Evolutionary conservation across 2,797 vertebrate species (phyloP), one percentile per base, ranked within the genome.

Genomic region (Peromyscus nudipes): DNA sequence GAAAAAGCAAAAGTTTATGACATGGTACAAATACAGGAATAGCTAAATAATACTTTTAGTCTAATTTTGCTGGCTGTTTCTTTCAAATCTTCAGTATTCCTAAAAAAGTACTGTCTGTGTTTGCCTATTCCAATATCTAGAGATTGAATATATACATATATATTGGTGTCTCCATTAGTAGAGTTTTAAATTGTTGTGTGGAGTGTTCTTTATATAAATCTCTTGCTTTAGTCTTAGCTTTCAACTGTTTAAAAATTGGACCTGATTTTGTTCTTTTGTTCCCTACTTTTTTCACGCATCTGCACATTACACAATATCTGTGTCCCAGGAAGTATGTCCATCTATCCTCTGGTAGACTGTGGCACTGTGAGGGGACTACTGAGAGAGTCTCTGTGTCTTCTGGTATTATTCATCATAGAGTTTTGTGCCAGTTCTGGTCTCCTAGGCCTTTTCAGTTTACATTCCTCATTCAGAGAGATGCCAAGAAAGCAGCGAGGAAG

Each of bases 391-490:
- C 92, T 87, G 69, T 96, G 97, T 98, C 98, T 98, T 97, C 98
- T 98, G 97, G 89, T 96, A 96, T 98, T 98, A 98, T 98, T 98
- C 98, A 97, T 92, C 95, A 84, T 92, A 31, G 96, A 97, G 88
- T 91, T 92, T 90, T 97, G 93, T 97, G 98, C 98, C 98, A 98
- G 84, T 12, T 19, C 89, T 96, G 95, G 96, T 98, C 98, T 98
- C 98, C 96, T 97, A 64, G 87, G 98, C 95, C 97, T 98, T 98
- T 99, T 98, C 97, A 98, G 98, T 99, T 99, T 99, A 99, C 98
- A 99, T 99, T 99, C 98, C 98, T 98, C 93, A 93, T 98, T 98
- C 98, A 98, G 97, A 95, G 98, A 98, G 96, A 98, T 98, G 98
- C 98, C 98, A 99, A 98, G 98, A 99, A 96, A 97, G 97, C 95